Evolutionary conservation across 2,888 invertebrate genomes (phyloP), one percentile per base, ranked within the genome.

Genomic region (Sicus ferrugineus): DNA sequence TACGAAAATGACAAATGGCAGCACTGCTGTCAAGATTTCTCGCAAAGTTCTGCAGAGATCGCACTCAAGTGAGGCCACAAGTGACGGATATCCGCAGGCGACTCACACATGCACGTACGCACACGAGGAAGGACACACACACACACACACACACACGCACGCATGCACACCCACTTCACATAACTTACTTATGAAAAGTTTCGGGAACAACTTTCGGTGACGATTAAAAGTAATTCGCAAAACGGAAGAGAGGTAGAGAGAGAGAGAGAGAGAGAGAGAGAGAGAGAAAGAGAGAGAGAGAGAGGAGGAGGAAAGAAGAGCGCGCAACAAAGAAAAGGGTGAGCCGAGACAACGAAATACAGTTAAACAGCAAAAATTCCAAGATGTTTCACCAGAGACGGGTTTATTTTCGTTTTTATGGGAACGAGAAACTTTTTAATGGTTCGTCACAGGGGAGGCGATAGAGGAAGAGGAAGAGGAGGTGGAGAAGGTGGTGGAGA

Each of bases 1-100:
- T 67, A 67, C 46, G 67, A 59, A 59, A 67, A 59, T 67, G 67
- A 67, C 67, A 67, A 67, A 67, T 67, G 58, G 67, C 58, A 59
- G 59, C 67, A 23, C 48, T 48, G 50, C 67, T 67, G 67, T 67
- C 67, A 67, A 46, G 67, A 46, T 67, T 28, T 59, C 30, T 58
- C 42, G 14, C 31, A 65, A 65, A 58, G 46, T 67, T 67, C 59
- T 30, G 34, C 26, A 46, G 58, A 59, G 59, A 67, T 59, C 59
- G 48, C 64, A 66, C 52, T 65, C 19, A 46, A 56, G 42, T 30
- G 38, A 38, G 59, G 65, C 69, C 69, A 50, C 65, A 42, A 58
- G 66, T 56, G 66, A 46, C 67, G 59, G 58, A 67, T 59, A 67
- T 59, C 58, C 59, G 59, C 67, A 67, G 42, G 68, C 59, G 26